These are phyloP conservation scores for Macroglossus sobrinus DNA, from an alignment of 2,113 vertebrate species.

Conservation along the genomic window DNA sequence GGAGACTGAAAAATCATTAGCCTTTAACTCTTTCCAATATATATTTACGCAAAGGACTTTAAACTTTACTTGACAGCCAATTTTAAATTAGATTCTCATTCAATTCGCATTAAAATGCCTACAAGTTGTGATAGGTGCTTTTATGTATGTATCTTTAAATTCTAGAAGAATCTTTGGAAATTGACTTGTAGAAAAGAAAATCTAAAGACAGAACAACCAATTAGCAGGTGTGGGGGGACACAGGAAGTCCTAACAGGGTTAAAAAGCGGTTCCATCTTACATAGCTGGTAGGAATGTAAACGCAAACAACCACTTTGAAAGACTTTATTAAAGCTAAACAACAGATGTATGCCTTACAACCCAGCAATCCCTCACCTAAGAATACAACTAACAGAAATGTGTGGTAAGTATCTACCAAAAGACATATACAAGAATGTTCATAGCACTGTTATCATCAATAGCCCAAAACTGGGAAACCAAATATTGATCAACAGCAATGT, in stretches of 20 bases:
- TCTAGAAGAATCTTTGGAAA: background rate
- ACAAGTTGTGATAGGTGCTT: background rate
- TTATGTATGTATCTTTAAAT: background rate
- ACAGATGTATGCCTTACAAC: background rate
- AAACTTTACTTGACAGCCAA: background rate
- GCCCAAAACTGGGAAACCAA: background rate
- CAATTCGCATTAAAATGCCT: background rate
- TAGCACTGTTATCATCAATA: background rate
- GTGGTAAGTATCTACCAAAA: background rate
- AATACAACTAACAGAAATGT: background rate
- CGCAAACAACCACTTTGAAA: background rate
- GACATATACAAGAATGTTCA: background rate
- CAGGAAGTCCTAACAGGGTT: background rate
- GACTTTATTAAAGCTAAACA: background rate
- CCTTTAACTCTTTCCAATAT: conserved; percentile 9
- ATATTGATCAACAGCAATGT: background rate
- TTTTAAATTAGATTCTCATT: conserved; percentile 16
- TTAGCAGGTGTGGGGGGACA: background rate
- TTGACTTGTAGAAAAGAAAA: conserved; percentile 11
- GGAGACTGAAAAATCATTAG: background rate
- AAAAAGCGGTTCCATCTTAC: background rate
- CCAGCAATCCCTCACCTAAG: background rate
- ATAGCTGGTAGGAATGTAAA: background rate
- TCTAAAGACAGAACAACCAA: background rate
- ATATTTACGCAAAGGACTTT: conserved; percentile 3